Percentiles rank a stretch among this genome's conserved stretches.
phyloP scores from a whole-genome alignment of 1,140 invertebrate genomes.

The Drosophila auraria region DNA sequence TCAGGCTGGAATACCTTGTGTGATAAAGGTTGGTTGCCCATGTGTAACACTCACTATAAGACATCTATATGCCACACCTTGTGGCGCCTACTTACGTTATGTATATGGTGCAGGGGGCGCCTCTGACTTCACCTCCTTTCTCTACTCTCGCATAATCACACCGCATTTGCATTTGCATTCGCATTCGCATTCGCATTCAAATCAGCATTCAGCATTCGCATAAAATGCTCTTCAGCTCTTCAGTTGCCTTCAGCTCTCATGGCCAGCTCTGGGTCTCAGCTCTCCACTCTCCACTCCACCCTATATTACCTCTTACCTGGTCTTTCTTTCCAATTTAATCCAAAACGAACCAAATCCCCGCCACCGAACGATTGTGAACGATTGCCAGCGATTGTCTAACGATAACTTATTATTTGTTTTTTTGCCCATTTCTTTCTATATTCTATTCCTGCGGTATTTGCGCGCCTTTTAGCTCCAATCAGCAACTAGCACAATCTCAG shows the following conservation, averaged over 20 bases:
- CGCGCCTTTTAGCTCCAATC: conserved; percentile 75
- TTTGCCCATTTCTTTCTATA: conserved; percentile 40
- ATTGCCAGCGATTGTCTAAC: conserved; percentile 17
- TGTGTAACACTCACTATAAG: conserved; percentile 31
- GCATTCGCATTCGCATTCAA: neutral
- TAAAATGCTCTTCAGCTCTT: neutral
- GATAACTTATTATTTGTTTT: conserved; percentile 30
- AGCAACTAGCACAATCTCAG: conserved; percentile 85
- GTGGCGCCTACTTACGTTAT: conserved; percentile 13
- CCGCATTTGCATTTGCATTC: neutral
- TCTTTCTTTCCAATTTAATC: neutral
- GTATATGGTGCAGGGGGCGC: conserved; percentile 19
- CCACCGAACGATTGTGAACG: conserved; percentile 10
- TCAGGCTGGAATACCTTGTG: conserved; percentile 84
- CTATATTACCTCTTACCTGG: neutral
- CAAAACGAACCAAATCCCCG: neutral
- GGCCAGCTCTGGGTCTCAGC: conserved; percentile 18
- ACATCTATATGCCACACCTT: conserved; percentile 31
- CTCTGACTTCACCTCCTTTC: conserved; percentile 30
- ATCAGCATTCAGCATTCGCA: too few species aligned
- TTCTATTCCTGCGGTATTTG: conserved; percentile 2
- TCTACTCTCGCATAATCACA: conserved; percentile 30
- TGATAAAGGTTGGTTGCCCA: conserved; percentile 82
- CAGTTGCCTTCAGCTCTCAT: neutral
- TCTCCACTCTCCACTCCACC: conserved; percentile 1